Base-by-base conservation (phyloP, 2,888 invertebrate species). In the Sphaeridia pumilis region DNA sequence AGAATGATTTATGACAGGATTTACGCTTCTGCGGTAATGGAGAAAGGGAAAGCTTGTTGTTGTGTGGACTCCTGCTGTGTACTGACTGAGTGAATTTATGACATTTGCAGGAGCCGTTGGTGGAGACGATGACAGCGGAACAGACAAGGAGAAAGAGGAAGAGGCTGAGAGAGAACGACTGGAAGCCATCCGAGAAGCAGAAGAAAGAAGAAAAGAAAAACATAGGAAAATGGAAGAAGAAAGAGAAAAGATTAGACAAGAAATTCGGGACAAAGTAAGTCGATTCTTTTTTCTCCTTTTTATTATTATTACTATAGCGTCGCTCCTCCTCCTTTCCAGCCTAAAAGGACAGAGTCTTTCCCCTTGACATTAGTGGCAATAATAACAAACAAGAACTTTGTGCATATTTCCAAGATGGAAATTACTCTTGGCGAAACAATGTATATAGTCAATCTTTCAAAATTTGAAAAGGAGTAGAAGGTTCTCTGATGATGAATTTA, bases 161-260 rank as follows among this genome's bases (percentile, higher is more conserved):
- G 95, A 95, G 76, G 89, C 89, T 70, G 94, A 94, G 78, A 84
- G 94, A 71, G 97, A 97, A 73, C 83, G 97, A 69, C 84, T 89
- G 74, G 97, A 97, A 74, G 97, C 95, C 69, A 89, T 97, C 75
- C 79, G 85, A 67, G 97, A 98, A 75, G 94, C 94, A 55, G 97
- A 98, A 74, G 95, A 97, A 67, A 79, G 94, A 69, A 82, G 98
- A 73, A 94, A 95, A 81, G 97, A 97, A 76, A 98, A 98, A 74
- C 97, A 98, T 75, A 83, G 95, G 70, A 95, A 95, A 77, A 94
- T 97, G 94, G 97, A 98, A 74, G 93, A 90, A 70, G 97, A 98
- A 74, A 77, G 98, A 65, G 98, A 98, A 77, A 90, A 89, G 76
- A 94, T 98, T 93, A 81, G 97, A 71, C 94, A 95, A 76, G 93